Percentiles rank a stretch among this genome's conserved stretches.
Evolutionary conservation across 2,888 invertebrate genomes (phyloP).

Genomic region (Ashinkailepas kermadecensis): DNA sequence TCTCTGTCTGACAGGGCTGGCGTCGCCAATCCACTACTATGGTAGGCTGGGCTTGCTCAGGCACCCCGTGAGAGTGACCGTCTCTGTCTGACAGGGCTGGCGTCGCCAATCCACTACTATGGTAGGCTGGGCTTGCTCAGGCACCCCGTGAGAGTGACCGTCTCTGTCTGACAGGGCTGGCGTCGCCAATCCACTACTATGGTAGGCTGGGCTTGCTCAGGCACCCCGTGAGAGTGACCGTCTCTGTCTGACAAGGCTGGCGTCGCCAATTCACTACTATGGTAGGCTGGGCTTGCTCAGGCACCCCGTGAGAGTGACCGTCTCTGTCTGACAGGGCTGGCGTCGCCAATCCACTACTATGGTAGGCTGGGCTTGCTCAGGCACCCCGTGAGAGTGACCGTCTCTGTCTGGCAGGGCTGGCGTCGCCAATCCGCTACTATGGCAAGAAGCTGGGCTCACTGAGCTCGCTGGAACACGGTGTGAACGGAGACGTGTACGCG

Average conservation of each 20-base stretch:
- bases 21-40: no score
- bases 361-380: constrained; percentile 58
- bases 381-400: no score
- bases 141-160: no score
- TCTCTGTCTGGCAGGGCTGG: background rate
- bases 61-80: no score
- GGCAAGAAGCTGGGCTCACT: constrained; percentile 56
- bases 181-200: constrained; percentile 25
- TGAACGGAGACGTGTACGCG: constrained; percentile 76
- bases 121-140: no score
- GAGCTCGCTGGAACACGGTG: constrained; percentile 71
- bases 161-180: background rate
- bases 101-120: no score
- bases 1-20: no score
- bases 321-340: background rate
- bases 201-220: constrained; percentile 58
- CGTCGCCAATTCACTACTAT: constrained; percentile 25
- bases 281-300: constrained; percentile 58
- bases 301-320: no score
- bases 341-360: constrained; percentile 25
- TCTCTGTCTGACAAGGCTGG: background rate
- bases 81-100: no score
- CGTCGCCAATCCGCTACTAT: constrained; percentile 25
- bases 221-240: no score
- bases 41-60: no score